These are phyloP conservation scores for Porites rus DNA, from an alignment of 92 coral and sea anemone genomes.

Conservation along the genomic window DNA sequence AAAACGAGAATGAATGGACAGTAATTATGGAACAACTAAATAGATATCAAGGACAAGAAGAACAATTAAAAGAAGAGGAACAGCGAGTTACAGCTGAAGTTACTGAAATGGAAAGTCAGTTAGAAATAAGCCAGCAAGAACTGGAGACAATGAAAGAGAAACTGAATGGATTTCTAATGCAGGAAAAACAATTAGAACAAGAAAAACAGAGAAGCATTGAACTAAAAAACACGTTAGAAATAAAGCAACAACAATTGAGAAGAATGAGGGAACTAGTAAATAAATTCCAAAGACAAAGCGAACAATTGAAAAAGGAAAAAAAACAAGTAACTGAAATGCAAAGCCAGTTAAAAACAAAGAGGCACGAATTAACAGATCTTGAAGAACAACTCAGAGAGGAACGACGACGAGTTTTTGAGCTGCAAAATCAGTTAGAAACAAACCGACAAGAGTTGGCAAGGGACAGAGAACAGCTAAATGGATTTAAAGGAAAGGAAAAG, in stretches of 20 bases:
- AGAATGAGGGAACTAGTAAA: background rate
- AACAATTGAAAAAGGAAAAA: background rate
- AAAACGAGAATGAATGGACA: background rate
- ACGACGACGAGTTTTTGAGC: background rate
- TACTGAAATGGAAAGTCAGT: slow-evolving; percentile 8
- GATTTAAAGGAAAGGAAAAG: background rate
- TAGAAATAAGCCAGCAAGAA: background rate
- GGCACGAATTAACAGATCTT: background rate
- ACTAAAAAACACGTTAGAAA: background rate
- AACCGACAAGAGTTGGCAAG: background rate
- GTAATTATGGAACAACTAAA: background rate
- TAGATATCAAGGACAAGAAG: background rate
- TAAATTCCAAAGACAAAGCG: background rate
- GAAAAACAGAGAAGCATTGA: background rate
- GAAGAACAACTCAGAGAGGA: background rate
- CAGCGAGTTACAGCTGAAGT: background rate
- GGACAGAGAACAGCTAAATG: background rate
- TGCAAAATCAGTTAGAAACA: background rate
- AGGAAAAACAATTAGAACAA: background rate
- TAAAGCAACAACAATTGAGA: background rate
- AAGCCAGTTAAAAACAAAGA: background rate
- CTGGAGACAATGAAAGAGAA: background rate
- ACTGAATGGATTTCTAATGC: background rate
- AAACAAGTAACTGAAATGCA: background rate
- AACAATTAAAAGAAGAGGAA: background rate